Conservation (phyloP, 2,797 vertebrate species). For the Myiothlypis coronata region DNA sequence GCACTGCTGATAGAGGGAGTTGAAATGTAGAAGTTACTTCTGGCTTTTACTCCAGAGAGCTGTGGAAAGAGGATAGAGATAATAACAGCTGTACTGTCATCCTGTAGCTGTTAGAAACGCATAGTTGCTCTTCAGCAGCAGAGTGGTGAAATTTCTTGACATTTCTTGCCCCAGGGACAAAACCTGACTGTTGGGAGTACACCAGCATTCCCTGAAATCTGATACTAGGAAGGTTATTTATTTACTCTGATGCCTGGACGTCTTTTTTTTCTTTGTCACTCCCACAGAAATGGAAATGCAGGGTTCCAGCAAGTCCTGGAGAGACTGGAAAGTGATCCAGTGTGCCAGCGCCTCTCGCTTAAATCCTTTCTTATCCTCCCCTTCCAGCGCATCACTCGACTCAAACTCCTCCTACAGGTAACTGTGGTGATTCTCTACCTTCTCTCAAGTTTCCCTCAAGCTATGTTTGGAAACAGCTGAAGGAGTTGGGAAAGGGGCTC, state of each 20-base stretch:
- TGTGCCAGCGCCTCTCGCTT: conserved; percentile 92
- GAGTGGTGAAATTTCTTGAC: background rate
- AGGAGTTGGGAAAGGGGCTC: background rate
- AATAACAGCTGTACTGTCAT: background rate
- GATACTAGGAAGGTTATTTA: background rate
- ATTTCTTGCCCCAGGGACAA: background rate
- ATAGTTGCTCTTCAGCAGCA: background rate
- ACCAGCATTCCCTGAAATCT: background rate
- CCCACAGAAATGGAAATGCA: conserved; percentile 81
- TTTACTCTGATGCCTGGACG: background rate
- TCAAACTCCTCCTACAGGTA: conserved; percentile 95
- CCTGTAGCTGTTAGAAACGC: background rate
- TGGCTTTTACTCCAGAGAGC: background rate
- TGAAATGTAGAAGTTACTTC: background rate
- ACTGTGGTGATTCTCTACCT: background rate
- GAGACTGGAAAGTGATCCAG: conserved; percentile 85
- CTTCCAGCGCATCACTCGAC: conserved; percentile 94
- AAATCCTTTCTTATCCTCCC: conserved; percentile 97
- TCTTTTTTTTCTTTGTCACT: background rate
- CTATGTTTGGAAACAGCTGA: background rate
- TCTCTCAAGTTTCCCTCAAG: background rate
- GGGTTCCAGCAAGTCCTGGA: conserved; percentile 87
- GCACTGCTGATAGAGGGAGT: background rate
- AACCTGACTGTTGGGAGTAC: background rate
- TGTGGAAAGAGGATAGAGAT: background rate